Percentiles rank a stretch among this genome's conserved stretches.
Conservation (phyloP, 2,888 invertebrate species). For the Laspeyria flexula region DNA sequence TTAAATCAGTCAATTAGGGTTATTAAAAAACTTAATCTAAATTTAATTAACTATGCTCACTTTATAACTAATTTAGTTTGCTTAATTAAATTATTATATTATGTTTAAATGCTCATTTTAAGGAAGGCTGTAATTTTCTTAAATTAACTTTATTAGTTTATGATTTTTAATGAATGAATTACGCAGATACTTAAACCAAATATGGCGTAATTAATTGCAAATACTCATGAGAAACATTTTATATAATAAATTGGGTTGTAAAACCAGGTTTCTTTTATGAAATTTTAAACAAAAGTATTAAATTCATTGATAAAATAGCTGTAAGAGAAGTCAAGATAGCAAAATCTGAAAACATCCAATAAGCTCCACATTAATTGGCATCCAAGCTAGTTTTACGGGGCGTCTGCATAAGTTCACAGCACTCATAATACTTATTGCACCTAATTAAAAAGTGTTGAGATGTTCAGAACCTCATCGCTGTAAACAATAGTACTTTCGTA, state of each 20-base stretch:
- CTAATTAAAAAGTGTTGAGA: constrained; percentile 42
- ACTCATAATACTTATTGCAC: constrained; percentile 39
- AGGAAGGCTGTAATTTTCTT: constrained; percentile 24
- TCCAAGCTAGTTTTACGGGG: constrained; percentile 27
- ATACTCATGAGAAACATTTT: constrained; percentile 1
- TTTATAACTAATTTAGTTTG: constrained; percentile 56
- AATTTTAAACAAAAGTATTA: neutral
- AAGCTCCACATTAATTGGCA: constrained; percentile 44
- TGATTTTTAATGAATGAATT: constrained; percentile 2
- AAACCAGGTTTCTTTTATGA: neutral
- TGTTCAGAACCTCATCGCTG: constrained; percentile 22
- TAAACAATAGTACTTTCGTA: constrained; percentile 27
- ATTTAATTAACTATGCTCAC: constrained; percentile 56
- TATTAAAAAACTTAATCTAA: constrained; percentile 58
- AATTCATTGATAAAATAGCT: neutral
- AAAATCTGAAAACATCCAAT: constrained; percentile 36
- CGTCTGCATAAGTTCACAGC: constrained; percentile 35
- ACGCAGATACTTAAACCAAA: neutral
- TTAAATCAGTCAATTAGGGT: constrained; percentile 59
- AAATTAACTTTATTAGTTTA: constrained; percentile 27
- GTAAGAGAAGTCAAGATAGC: constrained; percentile 10
- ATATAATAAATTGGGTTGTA: neutral
- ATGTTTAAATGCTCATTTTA: constrained; percentile 18
- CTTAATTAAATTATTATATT: constrained; percentile 43
- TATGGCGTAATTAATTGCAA: neutral